Percentiles rank a stretch among this genome's conserved stretches.
Conservation (phyloP, 2,888 invertebrate species). For the Heteromurus nitidus region DNA sequence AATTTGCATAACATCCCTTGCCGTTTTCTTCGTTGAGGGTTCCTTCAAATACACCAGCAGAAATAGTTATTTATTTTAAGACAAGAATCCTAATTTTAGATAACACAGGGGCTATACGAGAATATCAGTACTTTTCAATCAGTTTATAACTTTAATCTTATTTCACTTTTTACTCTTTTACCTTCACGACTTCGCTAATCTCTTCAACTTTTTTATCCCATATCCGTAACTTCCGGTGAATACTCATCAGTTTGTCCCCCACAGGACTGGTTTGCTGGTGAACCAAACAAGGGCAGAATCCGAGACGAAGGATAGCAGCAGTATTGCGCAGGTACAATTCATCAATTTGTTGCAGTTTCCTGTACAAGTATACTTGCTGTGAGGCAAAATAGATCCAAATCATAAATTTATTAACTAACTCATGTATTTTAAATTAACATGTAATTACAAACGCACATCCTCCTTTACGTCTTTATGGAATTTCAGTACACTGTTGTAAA, state of each 20-base stretch:
- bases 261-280: slow-evolving; percentile 51
- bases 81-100: background rate
- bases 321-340: slow-evolving; percentile 45
- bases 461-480: slow-evolving; percentile 39
- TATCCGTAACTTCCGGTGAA: slow-evolving; percentile 30
- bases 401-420: background rate
- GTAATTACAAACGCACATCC: slow-evolving; percentile 16
- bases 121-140: background rate
- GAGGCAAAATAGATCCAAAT: background rate
- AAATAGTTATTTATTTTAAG: background rate
- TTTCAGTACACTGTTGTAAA: slow-evolving; percentile 41
- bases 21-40: slow-evolving; percentile 22
- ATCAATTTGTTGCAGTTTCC: slow-evolving; percentile 43
- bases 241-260: slow-evolving; percentile 32
- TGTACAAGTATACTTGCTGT: slow-evolving; percentile 43
- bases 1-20: slow-evolving; percentile 21
- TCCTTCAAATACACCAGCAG: slow-evolving; percentile 18
- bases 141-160: background rate
- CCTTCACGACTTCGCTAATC: slow-evolving; percentile 40
- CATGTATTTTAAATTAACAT: background rate
- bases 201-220: slow-evolving; percentile 47
- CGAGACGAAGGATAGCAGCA: slow-evolving; percentile 40
- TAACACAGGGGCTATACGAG: too few relatives aligned
- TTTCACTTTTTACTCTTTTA: slow-evolving; percentile 9
- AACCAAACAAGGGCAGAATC: slow-evolving; percentile 46